phyloP scores from a whole-genome alignment of 2,113 vertebrate genomes.

The Athene noctua region DNA sequence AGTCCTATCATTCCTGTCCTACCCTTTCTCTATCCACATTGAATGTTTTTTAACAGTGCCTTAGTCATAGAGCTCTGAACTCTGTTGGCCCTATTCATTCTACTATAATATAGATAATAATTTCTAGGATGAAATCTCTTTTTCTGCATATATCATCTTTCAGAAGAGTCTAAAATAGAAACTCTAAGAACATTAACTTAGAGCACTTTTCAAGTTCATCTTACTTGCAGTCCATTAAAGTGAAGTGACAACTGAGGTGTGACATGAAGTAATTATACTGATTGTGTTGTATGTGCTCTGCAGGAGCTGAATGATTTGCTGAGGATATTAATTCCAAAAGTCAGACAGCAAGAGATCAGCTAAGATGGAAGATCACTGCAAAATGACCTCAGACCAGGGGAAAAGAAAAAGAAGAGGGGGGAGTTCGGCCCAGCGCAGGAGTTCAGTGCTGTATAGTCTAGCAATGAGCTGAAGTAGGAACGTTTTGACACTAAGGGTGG shows the following conservation, averaged over 20 bases:
- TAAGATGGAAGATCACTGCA: slow-evolving; percentile 27
- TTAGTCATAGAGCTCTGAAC: not conserved
- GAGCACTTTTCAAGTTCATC: slow-evolving; percentile 37
- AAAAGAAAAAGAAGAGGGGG: not conserved
- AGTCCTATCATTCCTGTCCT: not conserved
- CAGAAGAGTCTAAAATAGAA: slow-evolving; percentile 39
- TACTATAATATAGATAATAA: not conserved
- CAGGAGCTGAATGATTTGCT: slow-evolving; percentile 41
- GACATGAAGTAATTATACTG: slow-evolving; percentile 51
- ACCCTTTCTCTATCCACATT: not conserved
- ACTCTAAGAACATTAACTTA: slow-evolving; percentile 8
- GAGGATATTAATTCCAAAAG: slow-evolving; percentile 42
- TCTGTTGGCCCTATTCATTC: not conserved
- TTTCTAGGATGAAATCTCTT: not conserved
- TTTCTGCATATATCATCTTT: not conserved
- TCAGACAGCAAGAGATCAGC: slow-evolving; percentile 39
- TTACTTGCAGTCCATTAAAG: slow-evolving; percentile 38
- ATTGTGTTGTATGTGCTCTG: slow-evolving; percentile 35
- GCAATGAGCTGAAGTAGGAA: not conserved
- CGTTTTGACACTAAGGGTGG: not conserved
- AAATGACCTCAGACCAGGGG: slow-evolving; percentile 19
- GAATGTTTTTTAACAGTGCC: not conserved
- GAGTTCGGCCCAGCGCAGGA: not conserved
- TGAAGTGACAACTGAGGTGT: slow-evolving; percentile 53
- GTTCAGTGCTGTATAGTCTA: not conserved